Conservation (phyloP, 92 coral and sea anemone genomes). For the Zoanthus sociatus region DNA sequence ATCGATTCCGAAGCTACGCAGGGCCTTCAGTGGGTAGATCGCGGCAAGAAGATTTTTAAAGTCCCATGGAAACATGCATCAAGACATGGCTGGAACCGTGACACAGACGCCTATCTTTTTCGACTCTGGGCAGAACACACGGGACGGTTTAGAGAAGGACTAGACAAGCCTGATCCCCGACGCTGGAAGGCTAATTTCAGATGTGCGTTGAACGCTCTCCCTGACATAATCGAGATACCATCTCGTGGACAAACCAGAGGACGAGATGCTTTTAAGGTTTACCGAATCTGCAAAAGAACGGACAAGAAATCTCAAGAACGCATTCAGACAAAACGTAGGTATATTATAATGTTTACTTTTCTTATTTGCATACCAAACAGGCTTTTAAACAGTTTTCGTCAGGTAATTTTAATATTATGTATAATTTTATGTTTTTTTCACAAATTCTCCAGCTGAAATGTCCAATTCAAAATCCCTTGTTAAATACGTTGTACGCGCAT, state of each 20-base stretch:
- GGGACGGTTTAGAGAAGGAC: constrained; percentile 82
- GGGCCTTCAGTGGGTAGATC: constrained; percentile 91
- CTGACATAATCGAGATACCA: constrained; percentile 90
- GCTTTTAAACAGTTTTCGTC: neutral
- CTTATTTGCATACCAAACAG: neutral
- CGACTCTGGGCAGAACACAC: constrained; percentile 93
- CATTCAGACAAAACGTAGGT: constrained; percentile 31
- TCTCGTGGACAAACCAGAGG: constrained; percentile 89
- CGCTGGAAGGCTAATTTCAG: constrained; percentile 99
- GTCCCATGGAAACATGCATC: constrained; percentile 99
- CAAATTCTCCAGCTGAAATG: neutral
- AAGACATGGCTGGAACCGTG: constrained; percentile 90
- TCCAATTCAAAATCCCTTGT: neutral
- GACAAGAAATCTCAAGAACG: constrained; percentile 27
- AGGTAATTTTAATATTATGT: neutral
- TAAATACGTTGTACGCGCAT: neutral
- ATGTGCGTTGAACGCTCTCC: constrained; percentile 97
- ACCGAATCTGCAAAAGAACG: constrained; percentile 73
- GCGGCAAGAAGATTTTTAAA: constrained; percentile 77
- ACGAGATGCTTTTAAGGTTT: constrained; percentile 91
- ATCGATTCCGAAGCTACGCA: constrained; percentile 74
- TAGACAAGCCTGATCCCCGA: constrained; percentile 89
- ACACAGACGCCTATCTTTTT: constrained; percentile 89
- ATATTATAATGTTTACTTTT: too few species aligned
- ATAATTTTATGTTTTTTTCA: neutral